phyloP scores from a whole-genome alignment of 2,113 vertebrate species.

The Artemisiospiza belli region DNA sequence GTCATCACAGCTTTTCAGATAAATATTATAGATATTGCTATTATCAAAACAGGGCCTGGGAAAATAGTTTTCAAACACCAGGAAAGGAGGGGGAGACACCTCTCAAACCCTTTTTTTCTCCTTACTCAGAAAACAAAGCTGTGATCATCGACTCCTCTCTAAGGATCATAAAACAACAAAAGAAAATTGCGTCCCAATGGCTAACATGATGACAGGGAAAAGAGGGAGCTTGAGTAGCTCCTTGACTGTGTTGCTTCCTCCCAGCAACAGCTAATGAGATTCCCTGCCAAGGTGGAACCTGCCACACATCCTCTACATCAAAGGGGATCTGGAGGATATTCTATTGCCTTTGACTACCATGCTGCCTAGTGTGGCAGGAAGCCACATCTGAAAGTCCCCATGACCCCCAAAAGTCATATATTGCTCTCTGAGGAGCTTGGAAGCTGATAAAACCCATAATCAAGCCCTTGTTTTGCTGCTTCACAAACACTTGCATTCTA shows the following conservation, averaged over 20 bases:
- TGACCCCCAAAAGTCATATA: background rate
- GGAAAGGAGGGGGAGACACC: accelerated
- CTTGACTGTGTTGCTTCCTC: background rate
- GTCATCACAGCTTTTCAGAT: background rate
- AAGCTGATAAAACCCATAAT: background rate
- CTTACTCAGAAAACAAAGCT: background rate
- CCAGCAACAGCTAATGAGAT: background rate
- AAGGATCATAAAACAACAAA: background rate
- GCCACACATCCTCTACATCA: background rate
- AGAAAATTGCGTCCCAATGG: background rate
- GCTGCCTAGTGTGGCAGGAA: background rate
- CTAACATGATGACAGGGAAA: background rate
- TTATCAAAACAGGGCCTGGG: background rate
- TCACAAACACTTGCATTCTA: background rate
- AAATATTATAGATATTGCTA: background rate
- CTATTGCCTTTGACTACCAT: background rate
- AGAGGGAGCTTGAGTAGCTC: background rate
- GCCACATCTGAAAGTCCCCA: background rate
- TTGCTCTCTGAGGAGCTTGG: background rate
- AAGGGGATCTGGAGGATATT: background rate
- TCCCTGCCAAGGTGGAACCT: background rate
- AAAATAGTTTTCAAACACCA: background rate
- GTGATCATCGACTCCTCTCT: background rate
- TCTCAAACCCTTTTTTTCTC: background rate
- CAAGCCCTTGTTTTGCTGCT: background rate